Conservation (phyloP, 2,888 invertebrate species). For the Diadegma fenestrale region DNA sequence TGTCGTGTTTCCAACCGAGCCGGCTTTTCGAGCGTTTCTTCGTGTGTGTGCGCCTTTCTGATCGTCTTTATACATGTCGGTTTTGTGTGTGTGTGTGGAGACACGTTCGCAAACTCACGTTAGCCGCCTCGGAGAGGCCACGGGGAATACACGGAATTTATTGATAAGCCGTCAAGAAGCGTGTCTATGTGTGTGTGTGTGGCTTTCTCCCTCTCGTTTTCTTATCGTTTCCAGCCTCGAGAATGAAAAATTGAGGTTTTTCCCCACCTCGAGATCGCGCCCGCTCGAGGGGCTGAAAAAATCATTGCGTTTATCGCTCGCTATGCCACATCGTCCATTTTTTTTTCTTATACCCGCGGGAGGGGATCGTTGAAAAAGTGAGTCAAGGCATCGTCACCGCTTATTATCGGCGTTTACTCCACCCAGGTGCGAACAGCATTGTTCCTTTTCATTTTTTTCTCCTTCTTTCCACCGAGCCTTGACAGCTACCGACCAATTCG, state of each 20-base stretch:
- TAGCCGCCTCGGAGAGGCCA: slow-evolving; percentile 1
- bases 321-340: slow-evolving; percentile 25
- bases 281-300: background rate
- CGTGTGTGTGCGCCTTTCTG: background rate
- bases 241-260: slow-evolving; percentile 8
- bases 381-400: background rate
- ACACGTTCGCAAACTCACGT: slow-evolving; percentile 4
- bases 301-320: slow-evolving; percentile 11
- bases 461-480: background rate
- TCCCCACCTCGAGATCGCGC: background rate
- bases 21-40: background rate
- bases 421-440: background rate
- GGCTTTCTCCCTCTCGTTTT: background rate
- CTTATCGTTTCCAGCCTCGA: background rate
- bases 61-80: background rate
- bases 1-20: slow-evolving; percentile 11
- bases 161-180: slow-evolving; percentile 20
- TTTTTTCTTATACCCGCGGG: background rate
- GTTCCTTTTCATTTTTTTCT: slow-evolving; percentile 5
- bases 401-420: slow-evolving; percentile 14
- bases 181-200: background rate
- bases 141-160: slow-evolving; percentile 33
- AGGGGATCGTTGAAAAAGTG: slow-evolving; percentile 11
- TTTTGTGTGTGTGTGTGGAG: background rate
- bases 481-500: background rate